These are phyloP conservation scores for Blastobasis lacticolella DNA, from an alignment of 2,888 invertebrate species.

Conservation along the genomic window DNA sequence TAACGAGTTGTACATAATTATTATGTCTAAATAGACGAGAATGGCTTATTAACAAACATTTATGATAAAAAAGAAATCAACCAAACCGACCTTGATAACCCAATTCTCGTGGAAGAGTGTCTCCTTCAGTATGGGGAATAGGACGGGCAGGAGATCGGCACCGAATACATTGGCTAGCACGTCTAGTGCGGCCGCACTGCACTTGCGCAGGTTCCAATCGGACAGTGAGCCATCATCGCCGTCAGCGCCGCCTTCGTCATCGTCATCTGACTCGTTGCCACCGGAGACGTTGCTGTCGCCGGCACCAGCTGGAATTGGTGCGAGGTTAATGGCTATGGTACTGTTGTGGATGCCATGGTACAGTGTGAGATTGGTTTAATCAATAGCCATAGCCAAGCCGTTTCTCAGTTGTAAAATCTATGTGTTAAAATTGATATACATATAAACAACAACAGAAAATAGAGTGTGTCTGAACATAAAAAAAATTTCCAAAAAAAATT, in stretches of 20 bases:
- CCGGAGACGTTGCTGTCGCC: slow-evolving; percentile 72
- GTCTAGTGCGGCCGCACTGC: slow-evolving; percentile 98
- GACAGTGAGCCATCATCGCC: slow-evolving; percentile 93
- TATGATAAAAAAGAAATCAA: neutral
- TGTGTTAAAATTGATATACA: neutral
- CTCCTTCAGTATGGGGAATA: slow-evolving; percentile 97
- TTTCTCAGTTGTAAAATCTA: neutral
- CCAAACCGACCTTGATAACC: slow-evolving; percentile 90
- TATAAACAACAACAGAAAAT: no score
- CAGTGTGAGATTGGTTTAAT: neutral
- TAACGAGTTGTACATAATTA: no score
- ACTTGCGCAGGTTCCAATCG: slow-evolving; percentile 99
- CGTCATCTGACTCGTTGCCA: slow-evolving; percentile 80
- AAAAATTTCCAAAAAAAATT: no score
- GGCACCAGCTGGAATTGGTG: slow-evolving; percentile 46
- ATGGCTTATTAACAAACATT: no score
- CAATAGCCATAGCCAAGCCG: neutral
- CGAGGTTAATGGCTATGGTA: no score
- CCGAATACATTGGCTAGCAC: slow-evolving; percentile 97
- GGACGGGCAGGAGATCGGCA: slow-evolving; percentile 93
- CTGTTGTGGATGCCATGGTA: no score
- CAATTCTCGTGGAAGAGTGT: slow-evolving; percentile 96
- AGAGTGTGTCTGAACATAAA: no score
- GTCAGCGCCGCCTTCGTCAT: slow-evolving; percentile 85
- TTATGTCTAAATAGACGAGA: no score